Conservation (phyloP, 2,797 vertebrate species). For the Merluccius polli region DNA sequence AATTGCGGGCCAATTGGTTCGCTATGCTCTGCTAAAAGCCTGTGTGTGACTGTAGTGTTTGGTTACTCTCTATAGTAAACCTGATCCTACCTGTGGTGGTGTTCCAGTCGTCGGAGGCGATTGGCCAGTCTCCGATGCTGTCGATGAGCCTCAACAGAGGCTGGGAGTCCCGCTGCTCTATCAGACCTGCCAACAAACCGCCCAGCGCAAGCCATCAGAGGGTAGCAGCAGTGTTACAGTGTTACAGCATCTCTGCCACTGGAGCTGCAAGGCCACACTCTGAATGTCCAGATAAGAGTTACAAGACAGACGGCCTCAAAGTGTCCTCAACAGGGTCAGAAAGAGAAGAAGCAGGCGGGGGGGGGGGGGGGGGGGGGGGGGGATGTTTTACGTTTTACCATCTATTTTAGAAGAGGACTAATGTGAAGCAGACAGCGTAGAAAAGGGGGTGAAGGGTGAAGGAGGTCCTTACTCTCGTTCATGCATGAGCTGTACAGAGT, state of each 20-base stretch:
- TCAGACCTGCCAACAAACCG: constrained; percentile 72
- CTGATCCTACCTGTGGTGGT: constrained; percentile 73
- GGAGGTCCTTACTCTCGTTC: constrained; percentile 84
- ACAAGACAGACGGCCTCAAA: background rate
- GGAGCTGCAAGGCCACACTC: background rate
- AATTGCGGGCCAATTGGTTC: background rate
- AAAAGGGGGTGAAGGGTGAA: background rate
- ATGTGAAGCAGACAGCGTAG: background rate
- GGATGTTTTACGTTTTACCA: background rate
- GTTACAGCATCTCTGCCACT: background rate
- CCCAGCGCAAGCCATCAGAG: constrained; percentile 10
- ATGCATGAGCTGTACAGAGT: constrained; percentile 91
- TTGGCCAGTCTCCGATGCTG: constrained; percentile 87
- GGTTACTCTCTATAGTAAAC: background rate
- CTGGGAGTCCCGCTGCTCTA: constrained; percentile 85
- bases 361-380: too few relatives aligned
- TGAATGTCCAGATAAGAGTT: background rate
- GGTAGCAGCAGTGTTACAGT: constrained; percentile 1
- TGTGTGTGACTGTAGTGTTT: background rate
- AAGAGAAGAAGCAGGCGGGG: background rate
- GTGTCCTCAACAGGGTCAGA: background rate
- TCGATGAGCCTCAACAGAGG: constrained; percentile 84
- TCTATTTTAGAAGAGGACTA: background rate
- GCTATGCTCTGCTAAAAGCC: background rate
- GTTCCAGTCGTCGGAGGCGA: constrained; percentile 85